Evolutionary conservation across 2,113 vertebrate species (phyloP).

Genomic region (Dromas ardeola): DNA sequence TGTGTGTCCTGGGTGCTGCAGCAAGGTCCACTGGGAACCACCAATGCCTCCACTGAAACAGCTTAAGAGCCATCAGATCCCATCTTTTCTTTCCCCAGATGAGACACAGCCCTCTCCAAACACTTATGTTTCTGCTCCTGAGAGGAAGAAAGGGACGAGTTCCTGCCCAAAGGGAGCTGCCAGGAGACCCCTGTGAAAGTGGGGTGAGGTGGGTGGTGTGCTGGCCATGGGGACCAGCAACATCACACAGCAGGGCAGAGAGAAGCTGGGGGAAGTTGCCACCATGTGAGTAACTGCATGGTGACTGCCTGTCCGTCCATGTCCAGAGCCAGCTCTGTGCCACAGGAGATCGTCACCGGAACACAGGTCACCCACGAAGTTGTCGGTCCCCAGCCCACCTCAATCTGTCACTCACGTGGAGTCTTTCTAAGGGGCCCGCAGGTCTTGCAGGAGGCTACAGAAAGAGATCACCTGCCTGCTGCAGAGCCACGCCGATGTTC

Average conservation of each 20-base stretch:
- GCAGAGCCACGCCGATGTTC: not conserved
- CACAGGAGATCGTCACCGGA: not conserved
- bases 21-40: not conserved
- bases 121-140: not conserved
- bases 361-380: not conserved
- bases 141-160: not conserved
- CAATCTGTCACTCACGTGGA: not conserved
- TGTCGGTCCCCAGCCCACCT: not conserved
- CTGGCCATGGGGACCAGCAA: not conserved
- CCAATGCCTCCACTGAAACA: not conserved
- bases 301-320: accelerated
- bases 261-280: too few species aligned
- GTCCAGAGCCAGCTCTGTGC: not conserved
- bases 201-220: not conserved
- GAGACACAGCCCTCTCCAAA: not conserved
- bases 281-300: not conserved
- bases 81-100: not conserved
- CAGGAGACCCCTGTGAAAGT: not conserved
- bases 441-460: not conserved
- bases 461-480: not conserved
- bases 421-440: not conserved
- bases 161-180: not conserved
- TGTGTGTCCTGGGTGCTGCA: not conserved
- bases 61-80: not conserved
- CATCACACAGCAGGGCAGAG: not conserved